These are phyloP conservation scores for Listronotus oregonensis DNA, from an alignment of 1,140 invertebrate species.

Conservation along the genomic window DNA sequence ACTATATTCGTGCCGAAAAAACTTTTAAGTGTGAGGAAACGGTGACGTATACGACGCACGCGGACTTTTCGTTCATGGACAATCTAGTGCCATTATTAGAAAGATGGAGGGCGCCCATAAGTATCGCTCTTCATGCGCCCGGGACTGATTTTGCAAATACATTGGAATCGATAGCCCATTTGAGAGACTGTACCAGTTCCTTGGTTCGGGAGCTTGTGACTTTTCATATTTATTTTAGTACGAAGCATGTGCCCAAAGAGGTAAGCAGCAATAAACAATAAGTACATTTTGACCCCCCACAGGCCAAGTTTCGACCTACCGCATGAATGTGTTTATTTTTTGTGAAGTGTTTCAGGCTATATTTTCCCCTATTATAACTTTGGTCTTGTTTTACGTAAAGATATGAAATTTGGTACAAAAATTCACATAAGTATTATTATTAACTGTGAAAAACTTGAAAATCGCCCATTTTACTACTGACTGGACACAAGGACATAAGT, in stretches of 20 bases:
- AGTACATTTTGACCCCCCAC: too few relatives aligned
- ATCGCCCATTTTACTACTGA: too few relatives aligned
- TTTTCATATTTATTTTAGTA: conserved; percentile 86
- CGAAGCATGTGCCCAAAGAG: conserved; percentile 79
- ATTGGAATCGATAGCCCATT: conserved; percentile 69
- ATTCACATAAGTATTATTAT: too few relatives aligned
- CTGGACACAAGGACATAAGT: too few relatives aligned
- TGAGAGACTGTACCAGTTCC: conserved; percentile 68
- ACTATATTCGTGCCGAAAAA: conserved; percentile 74
- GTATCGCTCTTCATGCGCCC: conserved; percentile 77
- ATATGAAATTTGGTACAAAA: too few relatives aligned
- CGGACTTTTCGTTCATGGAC: conserved; percentile 88
- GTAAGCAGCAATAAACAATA: too few relatives aligned
- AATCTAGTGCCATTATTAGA: conserved; percentile 84
- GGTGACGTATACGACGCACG: conserved; percentile 91
- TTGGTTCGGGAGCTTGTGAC: conserved; percentile 77
- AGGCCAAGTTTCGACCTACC: too few relatives aligned
- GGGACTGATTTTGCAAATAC: conserved; percentile 71
- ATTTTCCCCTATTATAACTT: too few relatives aligned
- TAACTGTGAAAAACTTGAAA: too few relatives aligned
- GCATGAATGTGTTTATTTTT: too few relatives aligned
- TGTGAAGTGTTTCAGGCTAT: too few relatives aligned
- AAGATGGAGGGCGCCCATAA: conserved; percentile 72
- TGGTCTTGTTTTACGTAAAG: too few relatives aligned
- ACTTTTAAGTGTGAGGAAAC: conserved; percentile 87